Conservation (phyloP, 2,797 vertebrate genomes). For the Oceanodroma leucorhoa region DNA sequence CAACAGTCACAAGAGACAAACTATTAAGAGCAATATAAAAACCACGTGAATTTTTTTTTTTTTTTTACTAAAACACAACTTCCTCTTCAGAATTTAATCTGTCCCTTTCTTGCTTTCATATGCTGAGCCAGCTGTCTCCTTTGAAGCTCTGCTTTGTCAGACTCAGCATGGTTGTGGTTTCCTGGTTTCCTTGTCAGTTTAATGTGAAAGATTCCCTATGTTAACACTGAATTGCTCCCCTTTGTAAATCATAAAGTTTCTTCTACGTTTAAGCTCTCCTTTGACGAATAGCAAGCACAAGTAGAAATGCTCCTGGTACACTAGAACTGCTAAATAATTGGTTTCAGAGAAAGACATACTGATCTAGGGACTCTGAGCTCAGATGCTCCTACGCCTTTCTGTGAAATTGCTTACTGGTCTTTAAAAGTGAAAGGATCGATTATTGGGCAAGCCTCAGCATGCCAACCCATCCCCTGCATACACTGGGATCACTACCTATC, state of each 20-base stretch:
- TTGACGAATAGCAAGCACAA: not conserved
- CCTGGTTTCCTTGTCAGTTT: not conserved
- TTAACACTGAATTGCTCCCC: not conserved
- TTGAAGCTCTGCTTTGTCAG: constrained; percentile 15
- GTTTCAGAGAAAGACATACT: not conserved
- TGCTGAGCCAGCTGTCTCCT: constrained; percentile 1
- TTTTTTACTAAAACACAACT: not conserved
- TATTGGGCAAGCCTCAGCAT: rapidly evolving
- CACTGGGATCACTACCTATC: not conserved
- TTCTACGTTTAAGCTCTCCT: not conserved
- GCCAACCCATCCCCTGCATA: rapidly evolving
- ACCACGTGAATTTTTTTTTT: not conserved
- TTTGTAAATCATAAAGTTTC: not conserved
- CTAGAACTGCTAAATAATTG: not conserved
- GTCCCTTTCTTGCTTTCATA: not conserved
- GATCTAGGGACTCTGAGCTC: not conserved
- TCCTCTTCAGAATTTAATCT: not conserved
- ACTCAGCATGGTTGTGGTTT: not conserved
- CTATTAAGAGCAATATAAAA: constrained; percentile 3
- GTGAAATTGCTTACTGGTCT: not conserved
- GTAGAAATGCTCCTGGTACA: not conserved
- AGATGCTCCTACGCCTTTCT: not conserved
- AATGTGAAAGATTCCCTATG: not conserved
- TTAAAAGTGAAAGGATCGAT: not conserved
- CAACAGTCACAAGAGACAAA: not conserved